Evolutionary conservation across 2,888 invertebrate genomes (phyloP), one percentile per base, ranked within the genome.

Genomic region (Cheilosia grossa): DNA sequence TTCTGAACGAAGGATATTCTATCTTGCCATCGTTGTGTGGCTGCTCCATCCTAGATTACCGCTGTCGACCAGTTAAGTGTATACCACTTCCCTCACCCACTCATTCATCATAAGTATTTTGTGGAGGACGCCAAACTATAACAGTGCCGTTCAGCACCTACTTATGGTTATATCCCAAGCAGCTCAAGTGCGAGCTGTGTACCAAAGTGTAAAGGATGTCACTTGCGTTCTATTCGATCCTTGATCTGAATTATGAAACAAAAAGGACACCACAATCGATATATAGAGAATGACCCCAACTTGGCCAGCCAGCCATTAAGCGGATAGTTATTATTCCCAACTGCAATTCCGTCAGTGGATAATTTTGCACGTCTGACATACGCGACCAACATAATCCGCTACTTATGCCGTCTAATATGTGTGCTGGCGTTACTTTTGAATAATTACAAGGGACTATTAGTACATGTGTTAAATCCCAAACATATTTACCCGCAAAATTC

Each of bases 401-500:
- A 67, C 63, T 79, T 63, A 83, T 69, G 47, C 49, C 40, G 24
- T 74, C 42, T 54, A 79, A 67, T 72, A 21, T 66, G 66, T 73
- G 67, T 70, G 67, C 49, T 53, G 24, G 49, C 54, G 56, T 67
- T 82, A 73, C 73, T 67, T 73, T 67, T 73, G 56, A 82, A 78
- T 78, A 82, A 82, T 82, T 73, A 78, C 56, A 67, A 49, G 42
- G 67, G 42, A 51, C 63, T 53, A 58, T 67, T 58, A 33, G 19
- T 49, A n/a, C 33, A 67, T 63, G 63, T 53, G 69, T 51, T 40
- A 74, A 79, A 74, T 74, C 56, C 58, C 67, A 69, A 83, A 79
- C 83, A 79, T 74, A 83, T 83, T 83, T 83, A 83, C 73, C 79
- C 73, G 53, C 37, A 69, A 69, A 69, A 74, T 53, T 74, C 53